These are phyloP conservation scores for Bryconaethiops microstoma DNA, from an alignment of 2,797 vertebrate genomes.

Conservation along the genomic window DNA sequence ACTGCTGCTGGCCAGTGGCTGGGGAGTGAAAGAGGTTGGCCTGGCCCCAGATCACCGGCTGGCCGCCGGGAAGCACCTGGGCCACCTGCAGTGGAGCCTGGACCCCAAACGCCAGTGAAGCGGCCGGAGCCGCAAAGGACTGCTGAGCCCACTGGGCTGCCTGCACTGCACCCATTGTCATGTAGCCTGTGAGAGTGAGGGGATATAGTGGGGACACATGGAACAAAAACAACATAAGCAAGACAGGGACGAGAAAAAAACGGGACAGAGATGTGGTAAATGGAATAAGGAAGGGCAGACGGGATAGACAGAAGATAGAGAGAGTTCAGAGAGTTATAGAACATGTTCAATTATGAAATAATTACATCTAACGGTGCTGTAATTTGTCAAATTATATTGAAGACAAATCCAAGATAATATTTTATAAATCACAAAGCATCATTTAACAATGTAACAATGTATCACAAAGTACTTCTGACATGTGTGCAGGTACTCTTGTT, in stretches of 20 bases:
- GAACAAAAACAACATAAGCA: neutral
- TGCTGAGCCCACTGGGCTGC: constrained; percentile 98
- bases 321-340: too few species aligned
- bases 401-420: too few species aligned
- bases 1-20: constrained; percentile 89
- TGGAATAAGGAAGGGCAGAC: neutral
- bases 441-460: too few species aligned
- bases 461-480: too few species aligned
- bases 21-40: constrained; percentile 89
- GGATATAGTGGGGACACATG: neutral
- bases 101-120: constrained; percentile 90
- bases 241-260: neutral
- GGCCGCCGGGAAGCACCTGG: constrained; percentile 95
- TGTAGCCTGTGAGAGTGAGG: constrained; percentile 83
- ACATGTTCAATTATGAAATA: too few species aligned
- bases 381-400: too few species aligned
- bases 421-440: too few species aligned
- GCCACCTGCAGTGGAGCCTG: constrained; percentile 87
- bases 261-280: neutral
- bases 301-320: too few species aligned
- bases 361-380: too few species aligned
- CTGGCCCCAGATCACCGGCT: constrained; percentile 95
- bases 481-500: constrained; percentile 28
- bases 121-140: constrained; percentile 84
- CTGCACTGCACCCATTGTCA: constrained; percentile 97